Evolutionary conservation across 2,888 invertebrate species (phyloP).

Genomic region (Eupithecia subumbrata): DNA sequence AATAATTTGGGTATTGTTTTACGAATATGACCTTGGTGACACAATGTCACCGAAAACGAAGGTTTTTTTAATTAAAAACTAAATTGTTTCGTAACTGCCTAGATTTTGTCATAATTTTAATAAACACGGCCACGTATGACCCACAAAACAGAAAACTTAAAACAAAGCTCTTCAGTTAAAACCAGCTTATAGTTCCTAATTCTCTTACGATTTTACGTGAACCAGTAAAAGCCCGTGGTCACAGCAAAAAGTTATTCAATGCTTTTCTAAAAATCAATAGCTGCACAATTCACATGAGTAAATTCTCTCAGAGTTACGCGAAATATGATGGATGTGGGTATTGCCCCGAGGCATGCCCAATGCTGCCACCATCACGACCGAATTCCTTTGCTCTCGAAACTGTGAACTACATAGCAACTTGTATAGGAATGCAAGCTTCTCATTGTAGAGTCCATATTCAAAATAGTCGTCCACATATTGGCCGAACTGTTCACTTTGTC

Average conservation of each 20-base stretch:
- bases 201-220: background rate
- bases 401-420: conserved; percentile 6
- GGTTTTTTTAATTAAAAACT: no score
- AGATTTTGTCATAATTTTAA: background rate
- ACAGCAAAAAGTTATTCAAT: background rate
- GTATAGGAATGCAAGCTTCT: background rate
- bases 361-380: background rate
- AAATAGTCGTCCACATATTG: background rate
- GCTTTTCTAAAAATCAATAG: conserved; percentile 3
- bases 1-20: no score
- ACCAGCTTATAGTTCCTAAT: background rate
- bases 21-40: no score
- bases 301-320: background rate
- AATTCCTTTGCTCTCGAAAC: conserved; percentile 10
- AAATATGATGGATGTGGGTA: conserved; percentile 3
- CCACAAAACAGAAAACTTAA: background rate
- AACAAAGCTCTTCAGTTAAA: background rate
- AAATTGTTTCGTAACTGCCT: no score
- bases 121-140: background rate
- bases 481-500: no score
- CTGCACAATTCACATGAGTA: conserved; percentile 1
- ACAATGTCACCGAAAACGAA: no score
- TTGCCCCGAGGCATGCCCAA: background rate
- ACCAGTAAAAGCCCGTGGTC: background rate
- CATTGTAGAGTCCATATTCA: background rate